Percentiles rank a stretch among this genome's conserved stretches.
Conservation (phyloP, 2,888 invertebrate species). For the Orthosia incerta region DNA sequence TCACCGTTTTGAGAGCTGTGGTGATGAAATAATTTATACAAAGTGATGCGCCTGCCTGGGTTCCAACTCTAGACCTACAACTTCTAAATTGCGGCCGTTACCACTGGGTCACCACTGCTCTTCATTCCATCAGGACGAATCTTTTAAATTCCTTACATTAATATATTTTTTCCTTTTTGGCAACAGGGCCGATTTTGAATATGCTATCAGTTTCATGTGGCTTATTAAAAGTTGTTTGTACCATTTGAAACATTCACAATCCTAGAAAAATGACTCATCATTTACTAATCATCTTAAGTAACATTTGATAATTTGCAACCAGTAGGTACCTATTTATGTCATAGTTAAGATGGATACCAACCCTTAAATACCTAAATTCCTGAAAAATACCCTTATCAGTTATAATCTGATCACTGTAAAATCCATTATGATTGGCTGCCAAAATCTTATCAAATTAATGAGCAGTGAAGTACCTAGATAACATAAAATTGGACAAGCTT, state of each 20-base stretch:
- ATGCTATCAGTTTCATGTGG: too few species aligned
- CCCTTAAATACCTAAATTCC: not conserved
- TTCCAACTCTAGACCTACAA: too few species aligned
- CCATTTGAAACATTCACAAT: not conserved
- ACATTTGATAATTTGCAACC: constrained; percentile 14
- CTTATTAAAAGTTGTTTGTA: not conserved
- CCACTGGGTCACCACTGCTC: too few species aligned
- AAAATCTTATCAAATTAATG: constrained; percentile 11
- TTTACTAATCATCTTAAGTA: not conserved
- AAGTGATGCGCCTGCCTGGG: too few species aligned
- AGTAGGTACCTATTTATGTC: not conserved
- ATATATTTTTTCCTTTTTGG: too few species aligned
- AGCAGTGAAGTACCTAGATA: not conserved
- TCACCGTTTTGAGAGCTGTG: too few species aligned
- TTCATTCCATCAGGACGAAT: too few species aligned
- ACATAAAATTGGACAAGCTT: constrained; percentile 12
- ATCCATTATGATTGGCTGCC: not conserved
- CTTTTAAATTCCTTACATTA: too few species aligned
- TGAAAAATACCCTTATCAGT: not conserved
- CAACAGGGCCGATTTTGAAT: too few species aligned
- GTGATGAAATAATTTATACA: too few species aligned
- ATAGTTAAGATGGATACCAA: not conserved
- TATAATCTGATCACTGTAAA: not conserved
- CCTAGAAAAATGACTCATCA: not conserved
- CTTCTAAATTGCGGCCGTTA: too few species aligned